phyloP scores from a whole-genome alignment of 2,888 invertebrate species.

The Callyntrura guangdongensis region DNA sequence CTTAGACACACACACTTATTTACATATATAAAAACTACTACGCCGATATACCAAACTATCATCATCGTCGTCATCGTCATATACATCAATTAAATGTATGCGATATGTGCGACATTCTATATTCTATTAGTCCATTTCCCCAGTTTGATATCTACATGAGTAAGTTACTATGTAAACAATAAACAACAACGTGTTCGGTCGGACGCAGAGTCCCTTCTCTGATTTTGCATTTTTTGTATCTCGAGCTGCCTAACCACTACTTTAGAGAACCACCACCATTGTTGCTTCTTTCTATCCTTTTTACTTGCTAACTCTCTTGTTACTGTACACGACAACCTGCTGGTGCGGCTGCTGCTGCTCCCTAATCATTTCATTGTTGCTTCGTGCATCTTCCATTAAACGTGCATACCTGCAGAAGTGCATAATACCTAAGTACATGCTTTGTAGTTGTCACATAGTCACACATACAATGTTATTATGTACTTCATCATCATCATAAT shows the following conservation, averaged over 20 bases:
- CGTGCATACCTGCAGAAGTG: neutral
- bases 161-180: conserved; percentile 59
- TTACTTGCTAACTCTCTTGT: neutral
- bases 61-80: conserved; percentile 42
- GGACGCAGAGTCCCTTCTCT: conserved; percentile 62
- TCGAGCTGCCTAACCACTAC: neutral
- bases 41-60: neutral
- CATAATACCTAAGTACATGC: neutral
- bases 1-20: conserved; percentile 62
- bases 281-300: neutral
- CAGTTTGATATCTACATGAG: conserved; percentile 79
- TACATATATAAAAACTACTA: conserved; percentile 50
- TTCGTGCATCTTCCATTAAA: neutral
- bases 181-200: conserved; percentile 61
- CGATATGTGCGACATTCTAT: conserved; percentile 81
- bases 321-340: neutral
- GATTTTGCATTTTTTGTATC: conserved; percentile 5
- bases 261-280: neutral
- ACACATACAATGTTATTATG: neutral
- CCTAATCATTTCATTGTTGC: conserved; percentile 1
- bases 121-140: conserved; percentile 83
- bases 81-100: conserved; percentile 77
- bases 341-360: neutral
- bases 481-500: neutral
- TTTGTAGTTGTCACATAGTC: neutral